Base-by-base conservation (phyloP, 2,797 vertebrate genomes). In the Sebastes aleutianus region DNA sequence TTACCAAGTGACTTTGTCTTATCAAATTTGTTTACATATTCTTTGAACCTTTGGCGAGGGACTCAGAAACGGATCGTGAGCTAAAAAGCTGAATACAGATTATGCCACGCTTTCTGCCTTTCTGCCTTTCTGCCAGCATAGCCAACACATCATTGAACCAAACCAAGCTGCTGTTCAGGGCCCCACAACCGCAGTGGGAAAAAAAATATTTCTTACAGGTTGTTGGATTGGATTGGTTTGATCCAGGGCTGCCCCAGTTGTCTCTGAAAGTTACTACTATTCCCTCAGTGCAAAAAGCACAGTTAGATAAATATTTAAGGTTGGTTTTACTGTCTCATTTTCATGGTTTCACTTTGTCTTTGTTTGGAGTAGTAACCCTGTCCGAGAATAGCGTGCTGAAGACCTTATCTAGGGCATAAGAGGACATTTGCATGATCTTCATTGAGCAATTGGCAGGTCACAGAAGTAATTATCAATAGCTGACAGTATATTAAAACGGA, bases 341-440 rank as follows among this genome's bases (percentile, higher is more conserved):
- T 27, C 10, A 56, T 39, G 14, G 31, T 31, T 50, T 32, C 57
- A 54, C 29, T 53, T 54, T 16, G 22, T 16, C 20, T 36, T 27
- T 32, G 36, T 59, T 36, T 79, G 39, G 70, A 61, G 10, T 14
- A 12, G 13, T 62, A 32, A 67, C 29, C 22, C 22, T 69, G 16
- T 70, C 58, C 2, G 1, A 57, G 47, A 74, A 62, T 54, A 74
- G 58, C 32, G 14, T 20, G 39, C 32, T 20, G 32, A 47, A 31
- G 47, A 24, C 39, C 64, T 62, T 43, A 54, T 26, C 24, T 69
- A 56, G 65, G 50, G 16, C 65, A 75, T 32, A 27, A 56, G 11
- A 69, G n/a, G 47, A n/a, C 7, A 80, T 65, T 16, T 58, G 53
- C 50, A 64, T 70, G 50, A 47, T 62, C 64, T 69, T 68, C 57